These are phyloP conservation scores for Propithecus coquereli DNA, from an alignment of 2,113 vertebrate species.

Conservation along the genomic window DNA sequence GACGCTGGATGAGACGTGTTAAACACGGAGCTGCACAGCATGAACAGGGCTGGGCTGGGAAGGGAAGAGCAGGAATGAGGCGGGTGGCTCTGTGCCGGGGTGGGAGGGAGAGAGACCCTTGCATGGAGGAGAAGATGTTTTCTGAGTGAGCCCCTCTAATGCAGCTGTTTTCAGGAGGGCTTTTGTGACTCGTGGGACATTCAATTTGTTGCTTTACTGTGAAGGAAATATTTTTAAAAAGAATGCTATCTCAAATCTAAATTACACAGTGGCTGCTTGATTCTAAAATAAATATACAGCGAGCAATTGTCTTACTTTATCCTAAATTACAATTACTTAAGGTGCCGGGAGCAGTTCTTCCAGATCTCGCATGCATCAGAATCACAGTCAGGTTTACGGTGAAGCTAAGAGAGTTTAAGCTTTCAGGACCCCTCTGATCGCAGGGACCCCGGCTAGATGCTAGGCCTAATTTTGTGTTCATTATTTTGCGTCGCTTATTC, in stretches of 20 bases:
- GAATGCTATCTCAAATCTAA: background rate
- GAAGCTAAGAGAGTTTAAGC: background rate
- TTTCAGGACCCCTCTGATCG: background rate
- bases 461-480: background rate
- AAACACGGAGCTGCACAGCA: rapidly evolving
- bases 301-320: constrained; percentile 7
- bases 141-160: too few species aligned
- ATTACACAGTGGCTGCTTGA: background rate
- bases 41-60: rapidly evolving
- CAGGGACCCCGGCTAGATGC: background rate
- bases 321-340: background rate
- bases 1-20: rapidly evolving
- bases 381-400: background rate
- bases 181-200: background rate
- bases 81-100: background rate
- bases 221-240: background rate
- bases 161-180: background rate
- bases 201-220: background rate
- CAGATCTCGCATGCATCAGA: background rate
- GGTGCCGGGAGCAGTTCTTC: background rate
- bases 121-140: background rate
- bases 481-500: background rate
- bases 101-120: background rate
- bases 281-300: background rate
- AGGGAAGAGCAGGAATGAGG: rapidly evolving